Conservation (phyloP, 1,140 invertebrate species). For the Nixonia krombeini region DNA sequence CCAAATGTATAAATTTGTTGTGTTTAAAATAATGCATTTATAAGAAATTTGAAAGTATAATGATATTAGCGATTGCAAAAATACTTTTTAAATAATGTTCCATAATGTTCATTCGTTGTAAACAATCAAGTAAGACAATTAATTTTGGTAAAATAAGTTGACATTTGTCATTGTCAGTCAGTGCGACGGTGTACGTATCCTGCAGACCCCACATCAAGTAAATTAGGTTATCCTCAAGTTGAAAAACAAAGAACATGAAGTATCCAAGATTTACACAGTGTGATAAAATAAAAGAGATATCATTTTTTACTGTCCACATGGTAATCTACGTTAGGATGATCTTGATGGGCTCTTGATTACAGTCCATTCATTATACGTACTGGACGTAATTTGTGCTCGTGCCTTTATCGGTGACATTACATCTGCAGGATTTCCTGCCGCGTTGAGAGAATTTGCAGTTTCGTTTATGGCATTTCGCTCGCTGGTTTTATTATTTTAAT, state of each 20-base stretch:
- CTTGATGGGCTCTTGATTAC: conserved; percentile 39
- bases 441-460: conserved; percentile 16
- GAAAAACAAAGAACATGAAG: conserved; percentile 22
- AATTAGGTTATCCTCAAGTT: conserved; percentile 35
- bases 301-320: conserved; percentile 35
- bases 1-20: too few species aligned
- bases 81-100: too few species aligned
- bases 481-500: conserved; percentile 1
- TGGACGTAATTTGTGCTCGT: conserved; percentile 31
- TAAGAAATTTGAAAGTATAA: too few species aligned
- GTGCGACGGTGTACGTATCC: conserved; percentile 5
- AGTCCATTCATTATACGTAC: conserved; percentile 38
- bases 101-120: too few species aligned
- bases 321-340: conserved; percentile 37
- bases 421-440: conserved; percentile 19
- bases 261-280: conserved; percentile 28
- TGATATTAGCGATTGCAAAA: too few species aligned
- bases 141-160: too few species aligned
- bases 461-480: conserved; percentile 14
- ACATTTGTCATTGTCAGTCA: conserved; percentile 8
- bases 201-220: conserved; percentile 27
- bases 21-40: too few species aligned
- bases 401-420: conserved; percentile 23
- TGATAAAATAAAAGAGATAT: conserved; percentile 44
- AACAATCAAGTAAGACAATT: too few species aligned